Evolutionary conservation across 2,797 vertebrate genomes (phyloP).

Genomic region (Sebastes variabilis): DNA sequence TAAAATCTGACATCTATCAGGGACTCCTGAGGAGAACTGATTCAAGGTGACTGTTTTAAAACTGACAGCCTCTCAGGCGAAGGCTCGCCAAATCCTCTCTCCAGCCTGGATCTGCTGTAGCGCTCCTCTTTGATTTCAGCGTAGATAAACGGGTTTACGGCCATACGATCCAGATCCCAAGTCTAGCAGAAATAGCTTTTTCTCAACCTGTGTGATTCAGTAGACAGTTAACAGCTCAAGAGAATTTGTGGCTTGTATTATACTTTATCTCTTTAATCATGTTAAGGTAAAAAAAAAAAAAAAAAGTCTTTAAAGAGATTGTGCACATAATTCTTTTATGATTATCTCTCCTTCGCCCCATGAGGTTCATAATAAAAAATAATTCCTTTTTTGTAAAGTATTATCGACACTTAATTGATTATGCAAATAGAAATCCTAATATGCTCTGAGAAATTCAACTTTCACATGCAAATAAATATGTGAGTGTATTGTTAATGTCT

Average conservation of each 20-base stretch:
- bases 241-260: conserved; percentile 42
- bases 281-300: conserved; percentile 9
- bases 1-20: conserved; percentile 93
- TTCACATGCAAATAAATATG: conserved; percentile 54
- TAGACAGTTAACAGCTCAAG: conserved; percentile 53
- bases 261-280: conserved; percentile 38
- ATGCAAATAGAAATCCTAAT: conserved; percentile 29
- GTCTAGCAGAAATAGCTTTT: conserved; percentile 50
- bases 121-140: conserved; percentile 45
- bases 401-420: conserved; percentile 59
- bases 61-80: conserved; percentile 32
- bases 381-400: conserved; percentile 64
- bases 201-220: conserved; percentile 56
- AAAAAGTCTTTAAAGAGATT: conserved; percentile 13
- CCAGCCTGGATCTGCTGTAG: conserved; percentile 53
- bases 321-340: conserved; percentile 25
- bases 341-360: neutral
- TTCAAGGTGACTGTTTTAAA: conserved; percentile 83
- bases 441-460: conserved; percentile 20
- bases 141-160: conserved; percentile 64
- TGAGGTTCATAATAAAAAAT: conserved; percentile 14
- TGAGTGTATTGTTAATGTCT: conserved; percentile 44
- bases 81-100: conserved; percentile 32
- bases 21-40: conserved; percentile 84
- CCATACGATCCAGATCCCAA: conserved; percentile 37